Evolutionary conservation across 2,888 invertebrate species (phyloP).

Genomic region (Agrochola macilenta): DNA sequence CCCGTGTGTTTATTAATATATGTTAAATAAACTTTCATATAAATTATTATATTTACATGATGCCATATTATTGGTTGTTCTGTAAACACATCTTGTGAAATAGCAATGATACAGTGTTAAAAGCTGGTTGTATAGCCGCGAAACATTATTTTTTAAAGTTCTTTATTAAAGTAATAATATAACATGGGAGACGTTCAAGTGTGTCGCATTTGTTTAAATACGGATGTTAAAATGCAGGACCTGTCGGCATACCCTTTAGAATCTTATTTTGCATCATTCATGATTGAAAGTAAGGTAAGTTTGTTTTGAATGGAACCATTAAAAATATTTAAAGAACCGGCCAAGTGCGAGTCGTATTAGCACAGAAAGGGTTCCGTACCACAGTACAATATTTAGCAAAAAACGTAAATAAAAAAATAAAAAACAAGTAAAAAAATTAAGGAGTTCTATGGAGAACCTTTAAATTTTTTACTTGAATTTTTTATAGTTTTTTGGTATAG

Average conservation of each 20-base stretch:
- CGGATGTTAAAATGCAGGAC: slow-evolving; percentile 79
- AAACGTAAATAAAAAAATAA: too few species aligned
- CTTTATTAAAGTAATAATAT: slow-evolving; percentile 26
- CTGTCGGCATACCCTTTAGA: slow-evolving; percentile 76
- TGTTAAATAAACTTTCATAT: background rate
- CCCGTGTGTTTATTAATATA: background rate
- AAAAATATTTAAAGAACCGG: too few species aligned
- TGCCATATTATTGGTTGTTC: background rate
- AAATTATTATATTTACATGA: background rate
- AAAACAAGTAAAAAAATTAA: too few species aligned
- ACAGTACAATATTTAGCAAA: too few species aligned
- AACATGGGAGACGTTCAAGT: slow-evolving; percentile 80
- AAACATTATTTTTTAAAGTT: slow-evolving; percentile 63
- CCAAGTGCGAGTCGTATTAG: too few species aligned
- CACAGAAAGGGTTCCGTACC: too few species aligned
- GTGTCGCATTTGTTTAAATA: slow-evolving; percentile 84
- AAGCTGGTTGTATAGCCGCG: slow-evolving; percentile 72
- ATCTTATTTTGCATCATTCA: slow-evolving; percentile 77
- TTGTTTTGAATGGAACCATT: slow-evolving; percentile 3
- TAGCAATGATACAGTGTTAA: background rate
- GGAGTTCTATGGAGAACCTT: too few species aligned
- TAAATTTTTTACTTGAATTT: too few species aligned
- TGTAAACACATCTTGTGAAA: background rate
- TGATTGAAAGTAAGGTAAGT: slow-evolving; percentile 81
- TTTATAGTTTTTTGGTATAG: too few species aligned